Base-by-base conservation (phyloP, 1,140 invertebrate genomes). In the Ectropis grisescens region DNA sequence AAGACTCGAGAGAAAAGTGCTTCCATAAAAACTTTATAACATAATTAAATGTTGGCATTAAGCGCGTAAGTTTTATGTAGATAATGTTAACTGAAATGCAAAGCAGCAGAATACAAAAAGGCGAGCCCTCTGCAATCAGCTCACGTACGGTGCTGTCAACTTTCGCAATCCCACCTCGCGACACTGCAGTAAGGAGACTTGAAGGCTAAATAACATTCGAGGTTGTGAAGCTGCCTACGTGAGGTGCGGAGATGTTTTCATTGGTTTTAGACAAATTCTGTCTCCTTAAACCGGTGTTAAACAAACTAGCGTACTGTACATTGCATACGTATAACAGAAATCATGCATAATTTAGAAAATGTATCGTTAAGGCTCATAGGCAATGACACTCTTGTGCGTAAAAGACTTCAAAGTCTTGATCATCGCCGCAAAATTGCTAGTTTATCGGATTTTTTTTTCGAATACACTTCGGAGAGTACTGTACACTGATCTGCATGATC, bases 81-180 rank as follows among this genome's bases (percentile, higher is more conserved):
- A 50, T 42, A 53, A 54, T 53, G 37, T 41, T 36, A 45, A 51
- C 48, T 58, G 44, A 47, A 51, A 54, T 52, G 43, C 46, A 48
- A 52, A 62, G 41, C 40, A n/a, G n/a, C n/a, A n/a, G 53, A 33
- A 44, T 35, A 33, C 22, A 30, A 38, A 29, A n/a, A n/a, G n/a
- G 23, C 42, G 51, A 51, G 58, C 59, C 47, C 40, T 71, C 51
- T 42, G 53, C 57, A 76, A 47, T 49, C 69, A 31, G 26, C 51
- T 60, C 72, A 79, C 72, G 72, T 72, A 66, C 58, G 29, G 25
- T 47, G 59, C 55, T 72, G 66, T 71, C 62, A 68, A 75, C 70
- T 79, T 79, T 79, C 72, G 72, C 68, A 79, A 79, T 59, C 57
- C 49, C 59, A 60, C 67, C 71, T 69, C 62, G 55, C 49, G 47